Evolutionary conservation across 2,797 vertebrate genomes (phyloP), one percentile per base, ranked within the genome.

Genomic region (Nyctibius grandis): DNA sequence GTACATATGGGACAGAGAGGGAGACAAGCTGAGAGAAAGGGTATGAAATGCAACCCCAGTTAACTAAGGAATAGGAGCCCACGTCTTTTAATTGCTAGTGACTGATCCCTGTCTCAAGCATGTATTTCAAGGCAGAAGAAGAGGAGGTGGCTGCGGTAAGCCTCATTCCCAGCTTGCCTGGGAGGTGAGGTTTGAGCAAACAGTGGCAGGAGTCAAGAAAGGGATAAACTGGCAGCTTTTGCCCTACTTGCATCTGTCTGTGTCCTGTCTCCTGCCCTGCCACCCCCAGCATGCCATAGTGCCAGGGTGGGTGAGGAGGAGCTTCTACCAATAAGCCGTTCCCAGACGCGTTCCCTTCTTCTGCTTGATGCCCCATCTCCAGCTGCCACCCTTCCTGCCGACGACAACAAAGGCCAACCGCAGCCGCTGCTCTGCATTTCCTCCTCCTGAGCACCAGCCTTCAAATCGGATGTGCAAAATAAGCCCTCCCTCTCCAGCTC

Each of bases 271-370:
- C 65, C 64, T 44, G 60, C 20, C 17, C 36, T 56, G 38, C 34
- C 36, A n/a, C 14, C 29, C 33, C 29, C 22, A 47, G 33, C 34
- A 33, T 25, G 4, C 47, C 0, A 0, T 5, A 48, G 33, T 6
- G 22, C 38, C 15, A 15, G 44, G n/a, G 38, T 63, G 23, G 38
- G 31, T 53, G 53, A 89, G 29, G 33, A 77, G 22, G 12, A 77
- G 40, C 29, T 81, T 26, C 56, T 31, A 75, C 21, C 34, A 48
- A 18, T 12, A 70, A 48, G 16, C 25, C 4, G 0, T 34, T 76
- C 36, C 74, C 34, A 61, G 65, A 29, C 1, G 1, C 1, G 1
- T 60, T 65, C 36, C 29, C n/a, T 34, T 75, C 44, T 68, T 53
- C 73, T 1, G 0, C 56, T n/a, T 22, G 42, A 36, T 45, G 23